Evolutionary conservation across 2,797 vertebrate species (phyloP), one percentile per base, ranked within the genome.

Genomic region (Lepilemur septentrionalis): DNA sequence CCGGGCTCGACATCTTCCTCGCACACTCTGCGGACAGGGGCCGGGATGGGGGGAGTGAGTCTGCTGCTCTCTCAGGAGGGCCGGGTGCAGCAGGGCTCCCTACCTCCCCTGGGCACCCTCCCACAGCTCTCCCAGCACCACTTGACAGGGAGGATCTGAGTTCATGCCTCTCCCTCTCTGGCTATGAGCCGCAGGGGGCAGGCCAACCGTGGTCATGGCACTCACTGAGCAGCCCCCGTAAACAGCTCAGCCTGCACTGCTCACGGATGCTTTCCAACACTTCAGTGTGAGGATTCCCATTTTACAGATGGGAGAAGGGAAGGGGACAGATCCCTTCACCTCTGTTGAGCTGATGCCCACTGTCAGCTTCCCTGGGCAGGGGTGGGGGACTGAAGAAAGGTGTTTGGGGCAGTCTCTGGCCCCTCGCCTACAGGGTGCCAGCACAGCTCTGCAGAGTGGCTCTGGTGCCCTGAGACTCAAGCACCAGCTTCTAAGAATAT

Each of bases 1-100:
- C 98, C 23, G 98, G 99, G 98, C 99, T 99, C 98, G 99, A 99
- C 99, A 99, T 99, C 98, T 99, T 99, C 99, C 99, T 99, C 87
- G 98, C 98, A 98, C 95, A 98, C 98, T 99, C 99, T 99, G 99
- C 98, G 98, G 89, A 89, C 30, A 70, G 76, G 32, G 67, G 41
- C 67, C 43, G 1, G 20, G 73, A 78, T 38, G 57, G 25, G 2
- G 3, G 22, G 63, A 69, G 35, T 97, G 75, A 95, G 91, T 89
- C 11, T 79, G 11, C 55, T 32, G 50, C 22, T 0, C 65, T 70
- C 41, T 50, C 0, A 32, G 72, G n/a, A 25, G 22, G 63, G 38
- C 52, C 11, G 4, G 50, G 18, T 30, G 38, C 41, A 61, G n/a
- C 35, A n/a, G 43, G 46, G 55, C 25, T 46, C 61, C 20, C 55